phyloP scores from a whole-genome alignment of 2,888 invertebrate genomes.

The Aphrophora alni region DNA sequence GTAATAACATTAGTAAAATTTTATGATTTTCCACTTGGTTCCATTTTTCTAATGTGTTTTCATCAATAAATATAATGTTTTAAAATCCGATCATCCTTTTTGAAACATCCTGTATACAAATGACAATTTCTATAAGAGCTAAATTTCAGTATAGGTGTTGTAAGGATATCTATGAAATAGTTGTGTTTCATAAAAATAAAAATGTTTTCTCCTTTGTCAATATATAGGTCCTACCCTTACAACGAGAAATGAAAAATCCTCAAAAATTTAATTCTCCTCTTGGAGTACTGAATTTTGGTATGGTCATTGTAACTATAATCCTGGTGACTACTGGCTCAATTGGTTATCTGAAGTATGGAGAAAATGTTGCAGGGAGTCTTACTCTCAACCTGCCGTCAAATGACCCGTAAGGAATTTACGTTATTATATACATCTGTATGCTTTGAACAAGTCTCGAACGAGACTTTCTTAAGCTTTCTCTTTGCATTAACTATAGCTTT shows the following conservation, averaged over 20 bases:
- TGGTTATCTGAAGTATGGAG: conserved; percentile 89
- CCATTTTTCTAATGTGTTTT: no score
- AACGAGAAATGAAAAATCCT: conserved; percentile 88
- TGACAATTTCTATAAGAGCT: no score
- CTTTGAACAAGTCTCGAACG: not conserved
- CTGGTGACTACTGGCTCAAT: conserved; percentile 85
- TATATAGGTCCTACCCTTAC: conserved; percentile 83
- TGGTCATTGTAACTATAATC: conserved; percentile 78
- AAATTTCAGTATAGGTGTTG: no score
- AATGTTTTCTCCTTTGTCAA: not conserved
- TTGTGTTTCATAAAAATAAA: not conserved
- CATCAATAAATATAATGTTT: no score
- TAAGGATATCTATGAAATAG: no score
- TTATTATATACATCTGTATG: conserved; percentile 39
- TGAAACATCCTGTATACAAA: no score
- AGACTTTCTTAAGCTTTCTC: not conserved
- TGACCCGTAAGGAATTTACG: conserved; percentile 60
- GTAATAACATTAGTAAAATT: no score
- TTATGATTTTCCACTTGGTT: no score
- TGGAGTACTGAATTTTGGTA: conserved; percentile 90
- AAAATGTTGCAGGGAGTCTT: conserved; percentile 80
- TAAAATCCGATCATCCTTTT: no score
- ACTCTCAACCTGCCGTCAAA: conserved; percentile 81
- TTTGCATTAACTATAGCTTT: not conserved
- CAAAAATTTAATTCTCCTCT: conserved; percentile 76